Evolutionary conservation across 2,113 vertebrate genomes (phyloP).

Genomic region (Hemichromis elongatus): DNA sequence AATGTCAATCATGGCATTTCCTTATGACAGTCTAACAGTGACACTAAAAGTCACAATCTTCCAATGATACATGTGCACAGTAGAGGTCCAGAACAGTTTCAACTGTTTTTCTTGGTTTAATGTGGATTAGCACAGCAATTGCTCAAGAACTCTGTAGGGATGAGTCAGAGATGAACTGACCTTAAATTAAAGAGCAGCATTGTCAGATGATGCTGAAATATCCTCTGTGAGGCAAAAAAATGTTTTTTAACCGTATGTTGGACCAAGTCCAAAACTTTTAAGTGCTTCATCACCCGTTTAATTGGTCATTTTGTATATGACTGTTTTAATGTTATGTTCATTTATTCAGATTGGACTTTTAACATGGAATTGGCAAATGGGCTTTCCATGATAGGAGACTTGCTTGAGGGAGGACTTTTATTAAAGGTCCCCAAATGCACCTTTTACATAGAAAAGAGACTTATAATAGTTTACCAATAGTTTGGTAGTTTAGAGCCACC

Average conservation of each 20-base stretch:
- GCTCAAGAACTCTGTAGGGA: background rate
- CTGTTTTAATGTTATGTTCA: background rate
- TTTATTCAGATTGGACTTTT: background rate
- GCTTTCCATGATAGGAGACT: background rate
- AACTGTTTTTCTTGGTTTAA: background rate
- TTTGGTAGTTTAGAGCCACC: conserved; percentile 97
- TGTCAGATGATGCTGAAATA: background rate
- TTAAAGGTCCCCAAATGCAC: background rate
- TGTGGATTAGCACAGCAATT: background rate
- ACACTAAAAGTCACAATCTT: background rate
- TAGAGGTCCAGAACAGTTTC: background rate
- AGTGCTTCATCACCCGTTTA: background rate
- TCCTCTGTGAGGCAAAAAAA: background rate
- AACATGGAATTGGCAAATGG: background rate
- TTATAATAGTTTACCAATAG: conserved; percentile 76
- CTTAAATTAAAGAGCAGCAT: background rate
- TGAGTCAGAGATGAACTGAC: background rate
- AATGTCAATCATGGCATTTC: background rate
- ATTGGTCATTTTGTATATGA: background rate
- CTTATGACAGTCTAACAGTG: background rate
- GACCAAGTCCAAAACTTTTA: background rate
- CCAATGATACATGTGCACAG: background rate
- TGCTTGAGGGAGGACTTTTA: background rate
- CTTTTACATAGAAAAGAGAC: background rate
- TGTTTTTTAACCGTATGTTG: background rate